phyloP scores from a whole-genome alignment of 2,113 vertebrate genomes.

The Pluvianellus socialis region DNA sequence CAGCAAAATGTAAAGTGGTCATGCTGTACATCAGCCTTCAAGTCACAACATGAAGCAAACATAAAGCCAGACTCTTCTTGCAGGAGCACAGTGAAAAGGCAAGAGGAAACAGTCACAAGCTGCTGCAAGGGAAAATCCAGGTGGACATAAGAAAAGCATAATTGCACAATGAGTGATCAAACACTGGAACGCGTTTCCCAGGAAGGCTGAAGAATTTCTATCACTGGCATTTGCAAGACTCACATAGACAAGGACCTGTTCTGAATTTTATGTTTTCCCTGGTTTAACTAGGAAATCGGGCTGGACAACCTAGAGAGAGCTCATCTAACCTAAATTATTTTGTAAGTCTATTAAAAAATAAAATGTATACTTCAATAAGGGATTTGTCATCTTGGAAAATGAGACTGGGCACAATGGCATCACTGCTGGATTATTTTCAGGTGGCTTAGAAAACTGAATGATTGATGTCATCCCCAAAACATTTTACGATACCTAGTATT shows the following conservation, averaged over 20 bases:
- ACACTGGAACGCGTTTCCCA: neutral
- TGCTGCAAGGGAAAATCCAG: neutral
- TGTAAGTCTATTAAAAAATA: neutral
- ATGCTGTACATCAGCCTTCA: neutral
- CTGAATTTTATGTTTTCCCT: neutral
- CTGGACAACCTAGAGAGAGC: neutral
- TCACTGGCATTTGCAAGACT: neutral
- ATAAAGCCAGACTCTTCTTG: neutral
- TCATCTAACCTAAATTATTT: neutral
- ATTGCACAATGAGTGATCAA: neutral
- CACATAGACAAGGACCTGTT: neutral
- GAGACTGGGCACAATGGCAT: neutral
- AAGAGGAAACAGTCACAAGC: neutral
- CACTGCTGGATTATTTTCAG: neutral
- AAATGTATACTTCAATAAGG: neutral
- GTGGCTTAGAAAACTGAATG: neutral
- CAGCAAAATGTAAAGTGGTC: neutral
- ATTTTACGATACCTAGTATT: neutral
- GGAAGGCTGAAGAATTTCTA: neutral
- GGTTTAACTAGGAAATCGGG: neutral
- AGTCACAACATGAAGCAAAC: neutral
- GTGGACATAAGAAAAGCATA: neutral
- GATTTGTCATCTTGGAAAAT: neutral
- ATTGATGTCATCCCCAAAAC: neutral
- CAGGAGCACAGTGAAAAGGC: neutral